Evolutionary conservation across 2,113 vertebrate species (phyloP).

Genomic region (Campylomormyrus tamandua): DNA sequence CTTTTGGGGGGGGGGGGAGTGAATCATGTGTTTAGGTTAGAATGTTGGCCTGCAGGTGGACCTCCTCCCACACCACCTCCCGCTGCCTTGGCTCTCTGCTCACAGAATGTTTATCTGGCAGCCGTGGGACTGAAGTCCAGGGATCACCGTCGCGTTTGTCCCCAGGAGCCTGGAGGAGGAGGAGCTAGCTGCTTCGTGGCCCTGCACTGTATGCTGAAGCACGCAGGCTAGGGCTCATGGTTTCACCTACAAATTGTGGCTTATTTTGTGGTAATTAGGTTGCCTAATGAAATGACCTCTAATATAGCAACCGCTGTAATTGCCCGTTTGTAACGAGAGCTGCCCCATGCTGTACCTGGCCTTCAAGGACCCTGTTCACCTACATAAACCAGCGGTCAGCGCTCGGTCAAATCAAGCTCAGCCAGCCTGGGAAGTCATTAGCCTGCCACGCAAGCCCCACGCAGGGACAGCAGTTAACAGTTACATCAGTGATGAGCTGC

Average conservation of each 20-base stretch:
- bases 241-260: neutral
- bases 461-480: neutral
- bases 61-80: neutral
- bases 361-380: neutral
- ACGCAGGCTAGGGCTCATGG: neutral
- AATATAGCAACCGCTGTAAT: neutral
- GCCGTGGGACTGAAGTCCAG: slow-evolving; percentile 4
- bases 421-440: neutral
- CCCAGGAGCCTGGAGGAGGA: neutral
- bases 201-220: neutral
- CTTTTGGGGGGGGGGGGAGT: neutral
- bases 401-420: neutral
- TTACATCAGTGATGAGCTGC: neutral
- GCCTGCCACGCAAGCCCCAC: neutral
- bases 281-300: slow-evolving; percentile 1
- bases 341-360: neutral
- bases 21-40: neutral
- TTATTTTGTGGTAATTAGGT: neutral
- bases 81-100: neutral
- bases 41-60: neutral
- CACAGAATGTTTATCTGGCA: neutral
- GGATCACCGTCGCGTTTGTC: neutral
- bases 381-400: neutral
- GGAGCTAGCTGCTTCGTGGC: neutral
- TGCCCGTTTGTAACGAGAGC: neutral